Percentiles rank a stretch among this genome's conserved stretches.
Evolutionary conservation across 1,140 invertebrate genomes (phyloP).

Genomic region (Drosophila simulans): DNA sequence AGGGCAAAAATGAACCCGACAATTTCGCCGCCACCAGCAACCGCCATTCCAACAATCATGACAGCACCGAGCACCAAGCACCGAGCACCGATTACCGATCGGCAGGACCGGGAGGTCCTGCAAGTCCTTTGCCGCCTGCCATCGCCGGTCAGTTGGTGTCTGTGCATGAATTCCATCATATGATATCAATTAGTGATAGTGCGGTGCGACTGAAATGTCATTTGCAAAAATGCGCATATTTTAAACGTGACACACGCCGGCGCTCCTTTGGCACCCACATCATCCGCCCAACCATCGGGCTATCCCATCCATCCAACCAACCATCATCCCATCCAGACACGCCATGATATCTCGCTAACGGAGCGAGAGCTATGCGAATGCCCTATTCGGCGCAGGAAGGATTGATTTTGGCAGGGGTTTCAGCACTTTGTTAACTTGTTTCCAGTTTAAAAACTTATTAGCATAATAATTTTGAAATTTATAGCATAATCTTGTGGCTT

Average conservation of each 20-base stretch:
- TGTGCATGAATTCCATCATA: constrained; percentile 82
- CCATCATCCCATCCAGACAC: constrained; percentile 29
- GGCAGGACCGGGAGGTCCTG: constrained; percentile 1
- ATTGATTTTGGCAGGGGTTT: neutral
- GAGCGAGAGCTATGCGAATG: constrained; percentile 46
- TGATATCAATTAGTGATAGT: constrained; percentile 82
- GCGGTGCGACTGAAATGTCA: constrained; percentile 80
- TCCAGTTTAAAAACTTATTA: too few relatives aligned
- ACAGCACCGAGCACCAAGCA: constrained; percentile 45
- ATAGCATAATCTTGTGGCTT: too few relatives aligned
- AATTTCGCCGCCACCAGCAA: constrained; percentile 32
- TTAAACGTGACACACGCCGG: constrained; percentile 69
- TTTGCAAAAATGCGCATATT: constrained; percentile 81
- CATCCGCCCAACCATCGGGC: constrained; percentile 3
- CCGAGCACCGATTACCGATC: constrained; percentile 68
- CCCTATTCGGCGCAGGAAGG: constrained; percentile 5
- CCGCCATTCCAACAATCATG: constrained; percentile 43
- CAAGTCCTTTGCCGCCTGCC: constrained; percentile 8
- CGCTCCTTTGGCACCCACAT: neutral
- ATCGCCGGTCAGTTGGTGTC: constrained; percentile 36
- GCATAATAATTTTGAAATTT: too few relatives aligned
- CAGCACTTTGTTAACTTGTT: too few relatives aligned
- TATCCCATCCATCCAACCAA: neutral
- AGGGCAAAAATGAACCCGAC: constrained; percentile 37
- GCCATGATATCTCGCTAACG: constrained; percentile 59